Conservation (phyloP, 1,140 invertebrate genomes). For the Grapholita molesta region DNA sequence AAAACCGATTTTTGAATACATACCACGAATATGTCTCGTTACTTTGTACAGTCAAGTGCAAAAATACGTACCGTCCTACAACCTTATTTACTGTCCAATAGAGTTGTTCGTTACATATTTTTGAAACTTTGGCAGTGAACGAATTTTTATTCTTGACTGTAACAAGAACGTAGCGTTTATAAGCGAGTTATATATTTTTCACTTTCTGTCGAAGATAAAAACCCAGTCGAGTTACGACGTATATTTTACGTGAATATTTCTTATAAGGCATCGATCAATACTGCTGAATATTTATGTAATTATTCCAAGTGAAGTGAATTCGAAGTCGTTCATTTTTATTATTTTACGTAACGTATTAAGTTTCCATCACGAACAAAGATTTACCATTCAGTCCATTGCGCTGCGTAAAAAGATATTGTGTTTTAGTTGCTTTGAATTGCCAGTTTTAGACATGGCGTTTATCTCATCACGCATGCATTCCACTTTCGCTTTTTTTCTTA, state of each 20-base stretch:
- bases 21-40: too few species aligned
- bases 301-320: conserved; percentile 2
- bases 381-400: neutral
- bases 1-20: neutral
- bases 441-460: conserved; percentile 37
- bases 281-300: neutral
- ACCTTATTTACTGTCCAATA: too few species aligned
- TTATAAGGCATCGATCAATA: neutral
- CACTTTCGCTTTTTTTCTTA: conserved; percentile 58
- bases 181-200: neutral
- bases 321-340: neutral
- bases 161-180: neutral
- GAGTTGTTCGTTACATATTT: too few species aligned
- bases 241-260: neutral
- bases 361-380: conserved; percentile 7
- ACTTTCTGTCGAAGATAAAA: neutral
- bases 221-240: neutral
- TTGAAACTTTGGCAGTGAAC: too few species aligned
- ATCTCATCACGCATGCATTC: conserved; percentile 39
- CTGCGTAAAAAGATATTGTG: neutral
- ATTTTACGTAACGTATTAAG: neutral
- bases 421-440: conserved; percentile 31
- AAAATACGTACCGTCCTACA: too few species aligned
- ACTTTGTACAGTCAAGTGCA: too few species aligned
- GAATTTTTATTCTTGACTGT: too few species aligned